Conservation (phyloP, 2,797 vertebrate genomes). For the Enteromius unitaeniatus region DNA sequence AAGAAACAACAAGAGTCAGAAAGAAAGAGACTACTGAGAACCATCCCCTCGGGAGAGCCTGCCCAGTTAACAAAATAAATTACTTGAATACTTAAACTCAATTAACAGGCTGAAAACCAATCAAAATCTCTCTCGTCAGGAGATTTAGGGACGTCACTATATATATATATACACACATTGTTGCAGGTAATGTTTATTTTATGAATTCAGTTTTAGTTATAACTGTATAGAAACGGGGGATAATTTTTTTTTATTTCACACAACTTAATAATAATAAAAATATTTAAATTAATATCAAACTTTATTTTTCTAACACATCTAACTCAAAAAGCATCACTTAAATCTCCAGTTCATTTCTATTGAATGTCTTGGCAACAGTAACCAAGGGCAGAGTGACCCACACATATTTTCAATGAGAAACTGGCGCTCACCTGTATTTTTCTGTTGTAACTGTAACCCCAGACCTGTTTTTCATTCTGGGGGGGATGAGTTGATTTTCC, state of each 20-base stretch:
- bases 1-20: too few relatives aligned
- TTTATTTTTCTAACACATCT: background rate
- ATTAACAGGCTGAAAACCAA: too few relatives aligned
- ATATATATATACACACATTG: too few relatives aligned
- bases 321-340: background rate
- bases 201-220: background rate
- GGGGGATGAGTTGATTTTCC: background rate
- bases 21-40: too few relatives aligned
- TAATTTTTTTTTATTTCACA: background rate
- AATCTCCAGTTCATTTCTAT: background rate
- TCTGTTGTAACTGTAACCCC: slow-evolving; percentile 31
- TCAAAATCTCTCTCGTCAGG: too few relatives aligned
- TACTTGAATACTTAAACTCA: too few relatives aligned
- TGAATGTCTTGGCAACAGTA: background rate
- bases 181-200: too few relatives aligned
- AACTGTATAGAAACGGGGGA: background rate
- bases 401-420: background rate
- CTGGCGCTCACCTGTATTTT: slow-evolving; percentile 3
- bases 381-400: background rate
- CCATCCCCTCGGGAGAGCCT: too few relatives aligned
- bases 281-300: background rate
- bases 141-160: too few relatives aligned
- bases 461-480: background rate
- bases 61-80: too few relatives aligned
- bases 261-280: background rate